Percentiles rank a stretch among this genome's conserved stretches.
Conservation (phyloP, 2,888 invertebrate species). For the Pyrochroa serraticornis region DNA sequence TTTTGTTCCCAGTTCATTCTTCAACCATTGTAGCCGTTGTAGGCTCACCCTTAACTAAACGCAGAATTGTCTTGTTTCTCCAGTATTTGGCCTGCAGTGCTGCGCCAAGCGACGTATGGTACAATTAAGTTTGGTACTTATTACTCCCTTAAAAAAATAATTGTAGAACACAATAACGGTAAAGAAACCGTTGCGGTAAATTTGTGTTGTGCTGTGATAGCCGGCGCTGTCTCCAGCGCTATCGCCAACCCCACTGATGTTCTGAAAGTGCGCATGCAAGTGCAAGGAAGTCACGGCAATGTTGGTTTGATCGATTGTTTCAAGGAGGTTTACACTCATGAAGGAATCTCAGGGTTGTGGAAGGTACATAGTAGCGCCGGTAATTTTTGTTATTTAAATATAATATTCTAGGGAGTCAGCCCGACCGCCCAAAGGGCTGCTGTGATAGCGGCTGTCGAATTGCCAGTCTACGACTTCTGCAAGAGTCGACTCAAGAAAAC, state of each 20-base stretch:
- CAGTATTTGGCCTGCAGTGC: slow-evolving; percentile 90
- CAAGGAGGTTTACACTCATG: slow-evolving; percentile 78
- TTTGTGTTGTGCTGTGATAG: slow-evolving; percentile 81
- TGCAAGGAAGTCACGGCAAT: slow-evolving; percentile 62
- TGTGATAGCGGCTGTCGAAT: slow-evolving; percentile 90
- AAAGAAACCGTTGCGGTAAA: slow-evolving; percentile 68
- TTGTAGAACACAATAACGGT: slow-evolving; percentile 63
- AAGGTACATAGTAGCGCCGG: slow-evolving; percentile 61
- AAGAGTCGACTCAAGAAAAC: slow-evolving; percentile 74
- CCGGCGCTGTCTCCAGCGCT: slow-evolving; percentile 91
- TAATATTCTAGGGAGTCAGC: slow-evolving; percentile 76
- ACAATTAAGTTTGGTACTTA: slow-evolving; percentile 97
- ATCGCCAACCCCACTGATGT: slow-evolving; percentile 97
- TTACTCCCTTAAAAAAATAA: slow-evolving; percentile 81
- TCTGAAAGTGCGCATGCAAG: slow-evolving; percentile 94
- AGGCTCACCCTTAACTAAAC: background rate
- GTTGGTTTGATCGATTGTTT: slow-evolving; percentile 77
- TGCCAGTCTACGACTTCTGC: slow-evolving; percentile 91
- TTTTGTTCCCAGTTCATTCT: background rate
- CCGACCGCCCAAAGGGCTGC: slow-evolving; percentile 94
- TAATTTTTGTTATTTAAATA: background rate
- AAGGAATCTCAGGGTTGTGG: slow-evolving; percentile 89
- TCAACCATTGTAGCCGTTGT: background rate
- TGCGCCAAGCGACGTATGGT: slow-evolving; percentile 93
- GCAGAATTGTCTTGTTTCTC: slow-evolving; percentile 32